These are phyloP conservation scores for Camponotus floridanus DNA, from an alignment of 1,140 invertebrate genomes.

Conservation along the genomic window DNA sequence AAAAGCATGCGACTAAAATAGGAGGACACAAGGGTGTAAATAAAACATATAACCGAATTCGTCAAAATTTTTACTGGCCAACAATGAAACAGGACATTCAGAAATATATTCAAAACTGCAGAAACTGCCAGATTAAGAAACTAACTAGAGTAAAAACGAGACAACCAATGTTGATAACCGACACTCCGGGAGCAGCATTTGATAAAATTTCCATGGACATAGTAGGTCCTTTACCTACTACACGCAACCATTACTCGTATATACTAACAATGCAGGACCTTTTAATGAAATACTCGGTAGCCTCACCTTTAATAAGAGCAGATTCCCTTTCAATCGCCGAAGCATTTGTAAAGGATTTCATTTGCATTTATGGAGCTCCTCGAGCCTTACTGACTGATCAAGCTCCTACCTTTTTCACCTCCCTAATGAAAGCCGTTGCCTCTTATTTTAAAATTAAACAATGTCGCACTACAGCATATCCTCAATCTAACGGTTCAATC, in stretches of 20 bases:
- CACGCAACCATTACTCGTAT: neutral
- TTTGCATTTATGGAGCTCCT: neutral
- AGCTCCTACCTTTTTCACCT: neutral
- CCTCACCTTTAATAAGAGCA: neutral
- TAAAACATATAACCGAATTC: neutral
- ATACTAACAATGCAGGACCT: constrained; percentile 21
- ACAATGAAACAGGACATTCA: neutral
- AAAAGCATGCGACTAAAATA: neutral
- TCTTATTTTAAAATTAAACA: neutral
- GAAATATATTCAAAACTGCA: neutral
- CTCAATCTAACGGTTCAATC: constrained; percentile 65
- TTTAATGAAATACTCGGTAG: constrained; percentile 14
- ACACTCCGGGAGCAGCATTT: neutral
- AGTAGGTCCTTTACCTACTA: neutral
- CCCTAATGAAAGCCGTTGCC: constrained; percentile 4
- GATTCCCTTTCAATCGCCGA: neutral
- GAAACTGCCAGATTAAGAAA: neutral
- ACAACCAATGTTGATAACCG: neutral
- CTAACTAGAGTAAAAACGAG: neutral
- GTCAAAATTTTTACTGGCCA: neutral
- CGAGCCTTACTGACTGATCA: neutral
- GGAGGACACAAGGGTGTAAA: neutral
- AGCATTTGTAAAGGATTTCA: constrained; percentile 6
- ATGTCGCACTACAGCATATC: neutral
- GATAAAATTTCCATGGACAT: constrained; percentile 12